These are phyloP conservation scores for Antheraea assamensis DNA, from an alignment of 2,888 invertebrate species.

Conservation along the genomic window DNA sequence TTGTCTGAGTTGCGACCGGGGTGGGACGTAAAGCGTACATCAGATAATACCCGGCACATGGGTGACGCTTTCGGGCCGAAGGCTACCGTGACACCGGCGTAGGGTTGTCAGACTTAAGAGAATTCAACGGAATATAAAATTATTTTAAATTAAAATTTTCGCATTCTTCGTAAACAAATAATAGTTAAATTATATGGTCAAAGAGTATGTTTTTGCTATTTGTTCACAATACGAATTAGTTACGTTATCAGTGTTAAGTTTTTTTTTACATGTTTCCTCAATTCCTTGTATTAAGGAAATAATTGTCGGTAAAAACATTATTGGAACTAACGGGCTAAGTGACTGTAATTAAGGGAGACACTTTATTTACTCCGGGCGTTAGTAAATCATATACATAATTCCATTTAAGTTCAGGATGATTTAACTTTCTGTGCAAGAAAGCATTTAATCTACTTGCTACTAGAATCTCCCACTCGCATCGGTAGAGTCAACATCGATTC, in stretches of 20 bases:
- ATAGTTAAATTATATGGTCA: not conserved
- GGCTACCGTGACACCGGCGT: conserved; percentile 2
- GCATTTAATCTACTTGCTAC: no score
- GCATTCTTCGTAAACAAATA: not conserved
- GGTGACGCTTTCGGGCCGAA: conserved; percentile 39
- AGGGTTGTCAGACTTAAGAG: not conserved
- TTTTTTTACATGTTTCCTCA: not conserved
- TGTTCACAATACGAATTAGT: not conserved
- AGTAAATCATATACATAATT: no score
- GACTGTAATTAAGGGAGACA: no score
- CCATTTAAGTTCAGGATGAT: no score
- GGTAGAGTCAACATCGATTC: no score
- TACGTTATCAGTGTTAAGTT: not conserved
- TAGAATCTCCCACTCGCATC: no score
- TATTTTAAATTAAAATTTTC: not conserved
- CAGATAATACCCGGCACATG: conserved; percentile 51
- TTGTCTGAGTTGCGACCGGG: conserved; percentile 35
- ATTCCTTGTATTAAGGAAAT: not conserved
- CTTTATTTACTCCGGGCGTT: no score
- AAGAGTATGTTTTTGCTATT: not conserved
- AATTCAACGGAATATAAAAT: not conserved
- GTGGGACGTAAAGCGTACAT: conserved; percentile 62
- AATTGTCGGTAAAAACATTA: not conserved
- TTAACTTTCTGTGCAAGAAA: no score
- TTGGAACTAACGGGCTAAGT: not conserved